phyloP scores from a whole-genome alignment of 1,140 invertebrate species.

The Nephila pilipes region DNA sequence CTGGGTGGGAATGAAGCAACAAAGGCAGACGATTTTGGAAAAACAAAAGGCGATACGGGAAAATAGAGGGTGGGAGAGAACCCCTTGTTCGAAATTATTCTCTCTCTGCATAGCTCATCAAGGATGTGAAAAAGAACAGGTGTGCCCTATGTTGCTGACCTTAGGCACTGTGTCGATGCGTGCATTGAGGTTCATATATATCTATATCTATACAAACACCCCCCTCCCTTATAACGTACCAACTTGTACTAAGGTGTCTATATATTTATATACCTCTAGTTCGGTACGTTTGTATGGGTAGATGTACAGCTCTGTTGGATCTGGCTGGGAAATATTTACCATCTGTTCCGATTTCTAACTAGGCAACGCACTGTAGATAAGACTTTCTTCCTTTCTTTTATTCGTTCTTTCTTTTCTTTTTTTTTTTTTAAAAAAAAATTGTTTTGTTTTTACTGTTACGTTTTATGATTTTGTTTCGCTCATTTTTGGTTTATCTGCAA shows the following conservation, averaged over 20 bases:
- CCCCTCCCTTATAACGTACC: slow-evolving; percentile 14
- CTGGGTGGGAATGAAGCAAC: not conserved
- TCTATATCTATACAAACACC: slow-evolving; percentile 39
- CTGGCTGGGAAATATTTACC: slow-evolving; percentile 27
- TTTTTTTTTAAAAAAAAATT: slow-evolving; percentile 54
- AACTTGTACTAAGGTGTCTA: slow-evolving; percentile 31
- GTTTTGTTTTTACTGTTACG: slow-evolving; percentile 48
- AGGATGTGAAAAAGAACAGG: slow-evolving; percentile 62
- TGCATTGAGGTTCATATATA: slow-evolving; percentile 25
- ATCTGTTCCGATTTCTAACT: slow-evolving; percentile 69
- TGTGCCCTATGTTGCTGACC: slow-evolving; percentile 48
- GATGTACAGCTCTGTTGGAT: slow-evolving; percentile 39
- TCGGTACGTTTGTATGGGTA: not conserved
- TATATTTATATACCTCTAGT: slow-evolving; percentile 48
- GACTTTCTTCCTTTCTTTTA: slow-evolving; percentile 43
- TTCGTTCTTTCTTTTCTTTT: slow-evolving; percentile 12
- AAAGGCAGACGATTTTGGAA: slow-evolving; percentile 34
- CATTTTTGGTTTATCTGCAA: slow-evolving; percentile 39
- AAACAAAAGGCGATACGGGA: slow-evolving; percentile 43
- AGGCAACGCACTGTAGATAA: slow-evolving; percentile 38
- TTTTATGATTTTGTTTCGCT: slow-evolving; percentile 63
- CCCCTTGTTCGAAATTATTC: slow-evolving; percentile 45
- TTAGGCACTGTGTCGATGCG: slow-evolving; percentile 12
- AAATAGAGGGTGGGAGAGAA: slow-evolving; percentile 12
- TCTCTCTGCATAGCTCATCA: slow-evolving; percentile 70